Percentiles rank a stretch among this genome's conserved stretches.
Conservation (phyloP, 2,888 invertebrate genomes). For the Rhimphoctona megacephalus region DNA sequence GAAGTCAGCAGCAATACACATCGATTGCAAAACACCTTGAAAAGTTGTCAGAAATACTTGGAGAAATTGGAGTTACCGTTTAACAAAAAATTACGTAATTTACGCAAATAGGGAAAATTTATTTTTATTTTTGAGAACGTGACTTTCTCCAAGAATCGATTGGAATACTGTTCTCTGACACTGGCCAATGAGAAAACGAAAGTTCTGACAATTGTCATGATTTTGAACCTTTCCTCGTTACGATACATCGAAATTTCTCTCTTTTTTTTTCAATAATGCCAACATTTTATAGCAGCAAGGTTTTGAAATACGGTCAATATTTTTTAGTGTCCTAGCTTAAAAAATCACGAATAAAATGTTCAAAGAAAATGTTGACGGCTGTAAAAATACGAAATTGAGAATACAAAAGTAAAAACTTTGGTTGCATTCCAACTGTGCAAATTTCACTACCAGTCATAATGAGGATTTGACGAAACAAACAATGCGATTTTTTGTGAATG, state of each 20-base stretch:
- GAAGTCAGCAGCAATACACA: constrained; percentile 80
- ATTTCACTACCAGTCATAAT: not conserved
- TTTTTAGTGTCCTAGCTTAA: no score
- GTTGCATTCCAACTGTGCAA: not conserved
- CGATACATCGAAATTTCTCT: not conserved
- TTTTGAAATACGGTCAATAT: no score
- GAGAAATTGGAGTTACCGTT: constrained; percentile 91
- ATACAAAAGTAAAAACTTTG: not conserved
- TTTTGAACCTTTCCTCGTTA: not conserved
- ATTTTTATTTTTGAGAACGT: not conserved
- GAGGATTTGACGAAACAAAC: not conserved
- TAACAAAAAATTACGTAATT: constrained; percentile 45
- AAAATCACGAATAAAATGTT: not conserved
- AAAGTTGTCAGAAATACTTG: constrained; percentile 93
- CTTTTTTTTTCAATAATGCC: not conserved
- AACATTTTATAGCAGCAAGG: no score
- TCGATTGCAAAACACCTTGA: constrained; percentile 90
- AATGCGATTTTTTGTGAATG: not conserved
- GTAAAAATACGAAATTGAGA: not conserved
- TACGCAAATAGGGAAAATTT: not conserved
- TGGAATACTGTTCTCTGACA: not conserved
- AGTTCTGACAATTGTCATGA: not conserved
- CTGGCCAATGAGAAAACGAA: not conserved
- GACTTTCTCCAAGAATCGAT: not conserved
- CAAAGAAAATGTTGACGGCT: not conserved